A percentile compares a stretch with the other conserved stretches of the same genome.
Evolutionary conservation across 2,797 vertebrate genomes (phyloP).

Genomic region (Dipus sagitta): DNA sequence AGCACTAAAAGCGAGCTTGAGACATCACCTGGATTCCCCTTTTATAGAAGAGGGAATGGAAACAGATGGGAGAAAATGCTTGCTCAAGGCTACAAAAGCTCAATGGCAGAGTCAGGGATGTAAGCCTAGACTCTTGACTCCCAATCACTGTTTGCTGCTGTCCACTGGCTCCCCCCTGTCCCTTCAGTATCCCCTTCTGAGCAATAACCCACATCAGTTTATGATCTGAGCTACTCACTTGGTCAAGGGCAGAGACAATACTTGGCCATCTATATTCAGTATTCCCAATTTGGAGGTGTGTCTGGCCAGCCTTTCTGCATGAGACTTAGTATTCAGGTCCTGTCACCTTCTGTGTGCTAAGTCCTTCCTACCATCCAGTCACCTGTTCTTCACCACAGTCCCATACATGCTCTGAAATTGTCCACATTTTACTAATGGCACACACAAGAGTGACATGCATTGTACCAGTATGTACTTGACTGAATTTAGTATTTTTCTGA

Average conservation of each 20-base stretch:
- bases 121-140: neutral
- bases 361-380: neutral
- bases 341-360: neutral
- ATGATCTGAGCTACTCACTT: neutral
- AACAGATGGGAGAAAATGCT: neutral
- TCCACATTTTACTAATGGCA: neutral
- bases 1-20: neutral
- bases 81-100: too few species aligned
- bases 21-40: neutral
- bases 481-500: too few species aligned
- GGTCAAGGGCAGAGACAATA: neutral
- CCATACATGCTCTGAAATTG: rapidly evolving
- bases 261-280: neutral
- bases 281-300: neutral
- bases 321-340: neutral
- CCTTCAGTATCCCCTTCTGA: neutral
- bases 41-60: neutral
- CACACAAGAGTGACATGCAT: rapidly evolving
- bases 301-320: neutral
- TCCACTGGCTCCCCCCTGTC: neutral
- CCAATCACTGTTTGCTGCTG: neutral
- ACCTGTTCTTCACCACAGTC: neutral
- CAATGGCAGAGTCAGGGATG: rapidly evolving
- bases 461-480: rapidly evolving
- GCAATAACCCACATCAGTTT: neutral